These are phyloP conservation scores for Hoplias malabaricus DNA, from an alignment of 2,113 vertebrate species.

Conservation along the genomic window DNA sequence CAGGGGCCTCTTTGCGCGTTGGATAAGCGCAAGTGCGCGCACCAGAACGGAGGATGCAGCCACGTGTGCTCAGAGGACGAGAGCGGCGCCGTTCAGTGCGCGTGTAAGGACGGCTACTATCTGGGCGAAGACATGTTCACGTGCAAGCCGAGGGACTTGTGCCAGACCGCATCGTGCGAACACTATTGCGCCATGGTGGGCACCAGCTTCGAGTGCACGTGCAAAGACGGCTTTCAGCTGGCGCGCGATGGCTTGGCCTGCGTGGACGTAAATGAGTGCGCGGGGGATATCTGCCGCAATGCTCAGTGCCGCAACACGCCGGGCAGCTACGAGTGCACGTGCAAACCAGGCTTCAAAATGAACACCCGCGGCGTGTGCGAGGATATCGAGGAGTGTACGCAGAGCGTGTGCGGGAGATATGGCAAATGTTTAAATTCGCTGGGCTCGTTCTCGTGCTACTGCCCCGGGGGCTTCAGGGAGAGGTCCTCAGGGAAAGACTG, in stretches of 20 bases:
- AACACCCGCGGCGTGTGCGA: conserved; percentile 56
- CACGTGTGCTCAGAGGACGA: conserved; percentile 55
- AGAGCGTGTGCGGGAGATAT: conserved; percentile 55
- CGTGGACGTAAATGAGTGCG: conserved; percentile 68
- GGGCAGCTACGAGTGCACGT: conserved; percentile 64
- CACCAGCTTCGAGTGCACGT: conserved; percentile 58
- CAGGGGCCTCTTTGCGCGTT: conserved; percentile 64
- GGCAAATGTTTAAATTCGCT: conserved; percentile 59
- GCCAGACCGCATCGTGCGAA: conserved; percentile 57
- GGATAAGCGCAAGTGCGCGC: conserved; percentile 42
- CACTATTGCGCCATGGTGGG: conserved; percentile 51
- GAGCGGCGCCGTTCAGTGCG: conserved; percentile 46
- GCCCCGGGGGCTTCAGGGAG: conserved; percentile 59
- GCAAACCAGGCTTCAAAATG: conserved; percentile 57
- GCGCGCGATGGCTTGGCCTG: conserved; percentile 61
- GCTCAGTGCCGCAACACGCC: conserved; percentile 61
- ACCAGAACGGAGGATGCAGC: conserved; percentile 67
- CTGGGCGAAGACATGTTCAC: conserved; percentile 58
- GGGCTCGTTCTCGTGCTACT: conserved; percentile 70
- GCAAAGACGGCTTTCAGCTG: conserved; percentile 63
- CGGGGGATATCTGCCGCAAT: conserved; percentile 48
- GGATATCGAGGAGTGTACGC: conserved; percentile 67
- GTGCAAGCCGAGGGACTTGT: conserved; percentile 56
- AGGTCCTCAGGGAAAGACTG: conserved; percentile 43
- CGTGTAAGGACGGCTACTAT: conserved; percentile 62